Conservation (phyloP, 2,888 invertebrate species). For the Crepidodera aurea region DNA sequence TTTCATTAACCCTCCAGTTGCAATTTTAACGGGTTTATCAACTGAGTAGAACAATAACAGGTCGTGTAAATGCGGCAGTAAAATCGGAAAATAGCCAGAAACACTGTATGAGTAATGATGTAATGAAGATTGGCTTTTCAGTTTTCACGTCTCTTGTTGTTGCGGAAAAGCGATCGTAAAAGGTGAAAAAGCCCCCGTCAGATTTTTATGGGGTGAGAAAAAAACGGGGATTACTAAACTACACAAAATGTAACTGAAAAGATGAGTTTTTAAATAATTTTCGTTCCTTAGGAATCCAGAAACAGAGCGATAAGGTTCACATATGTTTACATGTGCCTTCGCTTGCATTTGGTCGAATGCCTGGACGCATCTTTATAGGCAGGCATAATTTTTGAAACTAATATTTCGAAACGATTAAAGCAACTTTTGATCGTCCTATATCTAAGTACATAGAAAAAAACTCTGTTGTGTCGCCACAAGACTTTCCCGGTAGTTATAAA, state of each 20-base stretch:
- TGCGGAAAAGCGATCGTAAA: constrained; percentile 14
- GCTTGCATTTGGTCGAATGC: no score
- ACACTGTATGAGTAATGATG: constrained; percentile 34
- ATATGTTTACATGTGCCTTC: no score
- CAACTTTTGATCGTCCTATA: no score
- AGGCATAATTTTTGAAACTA: no score
- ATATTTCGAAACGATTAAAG: no score
- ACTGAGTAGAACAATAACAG: constrained; percentile 25
- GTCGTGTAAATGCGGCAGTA: constrained; percentile 24
- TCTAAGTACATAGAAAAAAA: no score
- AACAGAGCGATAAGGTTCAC: no score
- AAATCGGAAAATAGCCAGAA: constrained; percentile 19
- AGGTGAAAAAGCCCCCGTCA: constrained; percentile 12
- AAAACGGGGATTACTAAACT: not conserved
- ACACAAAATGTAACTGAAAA: not conserved
- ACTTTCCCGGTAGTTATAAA: no score
- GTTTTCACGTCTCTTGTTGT: constrained; percentile 21
- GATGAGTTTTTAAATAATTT: no score
- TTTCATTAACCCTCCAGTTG: constrained; percentile 27
- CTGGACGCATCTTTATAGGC: no score
- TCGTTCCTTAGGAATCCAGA: no score
- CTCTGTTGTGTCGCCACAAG: no score
- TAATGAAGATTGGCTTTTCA: constrained; percentile 32
- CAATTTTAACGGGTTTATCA: constrained; percentile 32
- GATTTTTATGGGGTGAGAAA: not conserved